phyloP scores from a whole-genome alignment of 2,797 vertebrate genomes.

The Luscinia megarhynchos region DNA sequence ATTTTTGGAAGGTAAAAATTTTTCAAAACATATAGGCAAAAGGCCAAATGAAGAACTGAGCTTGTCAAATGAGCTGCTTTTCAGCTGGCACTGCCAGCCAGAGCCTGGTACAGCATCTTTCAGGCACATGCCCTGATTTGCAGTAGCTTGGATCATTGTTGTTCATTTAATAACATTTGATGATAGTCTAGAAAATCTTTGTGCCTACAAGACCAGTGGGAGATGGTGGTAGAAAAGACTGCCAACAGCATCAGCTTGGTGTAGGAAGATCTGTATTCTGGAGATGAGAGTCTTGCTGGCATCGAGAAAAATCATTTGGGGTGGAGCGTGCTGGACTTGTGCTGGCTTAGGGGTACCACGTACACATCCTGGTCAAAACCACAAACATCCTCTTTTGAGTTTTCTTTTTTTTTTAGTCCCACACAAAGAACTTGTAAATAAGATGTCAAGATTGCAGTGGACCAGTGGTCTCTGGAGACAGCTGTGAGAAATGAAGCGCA shows the following conservation, averaged over 20 bases:
- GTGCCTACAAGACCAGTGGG: background rate
- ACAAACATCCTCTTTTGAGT: background rate
- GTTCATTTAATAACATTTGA: background rate
- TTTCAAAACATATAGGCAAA: background rate
- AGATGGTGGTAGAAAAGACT: background rate
- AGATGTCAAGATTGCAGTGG: background rate
- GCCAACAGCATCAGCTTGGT: fast-evolving
- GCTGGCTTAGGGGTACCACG: background rate
- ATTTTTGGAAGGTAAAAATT: background rate
- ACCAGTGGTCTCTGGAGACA: background rate
- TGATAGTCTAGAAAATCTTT: background rate
- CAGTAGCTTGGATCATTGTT: background rate
- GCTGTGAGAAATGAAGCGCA: background rate
- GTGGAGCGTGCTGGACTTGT: background rate
- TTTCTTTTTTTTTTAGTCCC: background rate
- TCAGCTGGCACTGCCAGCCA: background rate
- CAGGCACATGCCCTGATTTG: background rate
- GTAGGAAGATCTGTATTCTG: background rate
- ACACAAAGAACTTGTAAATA: background rate
- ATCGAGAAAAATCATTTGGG: fast-evolving
- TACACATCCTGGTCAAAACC: background rate
- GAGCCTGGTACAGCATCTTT: background rate
- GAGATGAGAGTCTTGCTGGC: background rate
- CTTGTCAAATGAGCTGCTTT: background rate
- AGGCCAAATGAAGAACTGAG: background rate